Evolutionary conservation across 2,797 vertebrate genomes (phyloP), one percentile per base, ranked within the genome.

Genomic region (Eospalax fontanierii): DNA sequence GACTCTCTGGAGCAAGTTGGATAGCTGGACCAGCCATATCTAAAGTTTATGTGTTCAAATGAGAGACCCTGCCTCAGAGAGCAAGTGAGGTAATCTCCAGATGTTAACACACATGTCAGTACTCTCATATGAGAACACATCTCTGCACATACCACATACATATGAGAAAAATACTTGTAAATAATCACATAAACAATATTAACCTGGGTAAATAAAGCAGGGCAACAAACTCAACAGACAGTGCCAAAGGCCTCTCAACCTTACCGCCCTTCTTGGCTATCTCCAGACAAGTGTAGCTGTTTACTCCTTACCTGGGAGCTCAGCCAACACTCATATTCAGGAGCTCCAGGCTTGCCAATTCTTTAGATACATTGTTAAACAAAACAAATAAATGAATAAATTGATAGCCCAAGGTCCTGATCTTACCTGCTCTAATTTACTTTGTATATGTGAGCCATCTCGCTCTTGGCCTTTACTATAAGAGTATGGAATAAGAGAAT

Each of bases 351-450:
- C 33, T 82, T 43, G 38, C 35, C 4, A 16, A 38, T 4, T 1
- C 43, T 38, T 40, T 76, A 30, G 9, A 0, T 40, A 75, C 16
- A 50, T 65, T 7, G 26, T 16, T 74, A 16, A n/a, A 43, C 65
- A 90, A 80, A 84, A 82, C 86, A 50, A 95, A 35, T 74, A 24
- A 87, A 63, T 78, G 22, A 85, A 93, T 80, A 81, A 84, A 85
- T 81, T 76, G 61, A 82, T 46, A 86, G 19, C 5, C 81, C 22
- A 28, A 24, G 59, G 16, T 38, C 80, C 46, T 50, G 22, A 63
- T 75, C 21, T 85, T 40, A n/a, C 54, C 38, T 76, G 40, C 16
- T 6, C 43, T 79, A 87, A 86, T 89, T 84, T 7, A 18, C 80
- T 90, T 81, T 91, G 71, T 63, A 66, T 30, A n/a, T 35, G 2